A percentile compares a stretch with the other conserved stretches of the same genome.
phyloP scores from a whole-genome alignment of 1,140 invertebrate species.

The Diprion similis region DNA sequence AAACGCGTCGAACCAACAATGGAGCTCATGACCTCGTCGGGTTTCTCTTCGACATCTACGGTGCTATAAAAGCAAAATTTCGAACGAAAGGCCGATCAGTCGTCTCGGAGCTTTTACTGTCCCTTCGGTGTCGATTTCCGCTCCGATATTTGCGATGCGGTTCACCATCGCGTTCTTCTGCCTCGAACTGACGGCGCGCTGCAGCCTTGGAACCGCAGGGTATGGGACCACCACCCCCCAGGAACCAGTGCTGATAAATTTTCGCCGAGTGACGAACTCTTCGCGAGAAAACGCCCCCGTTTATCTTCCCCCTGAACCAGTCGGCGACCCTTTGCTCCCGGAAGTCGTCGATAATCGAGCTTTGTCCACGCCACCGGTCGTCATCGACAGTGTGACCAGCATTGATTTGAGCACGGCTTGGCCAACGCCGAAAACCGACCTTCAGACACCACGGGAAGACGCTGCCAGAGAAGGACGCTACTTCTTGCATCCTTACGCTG shows the following conservation, averaged over 20 bases:
- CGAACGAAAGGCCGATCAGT: not conserved
- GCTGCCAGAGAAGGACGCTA: constrained; percentile 9
- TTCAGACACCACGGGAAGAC: constrained; percentile 20
- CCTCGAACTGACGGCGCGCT: too few relatives aligned
- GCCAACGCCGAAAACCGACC: constrained; percentile 12
- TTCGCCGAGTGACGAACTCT: constrained; percentile 28
- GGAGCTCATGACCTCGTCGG: too few relatives aligned
- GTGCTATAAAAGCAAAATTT: not conserved
- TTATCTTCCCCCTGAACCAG: constrained; percentile 36
- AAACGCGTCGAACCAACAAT: too few relatives aligned
- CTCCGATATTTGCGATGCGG: too few relatives aligned
- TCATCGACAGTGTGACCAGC: constrained; percentile 6
- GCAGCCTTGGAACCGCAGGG: too few relatives aligned
- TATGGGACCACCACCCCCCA: not conserved
- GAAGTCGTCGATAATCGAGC: constrained; percentile 44
- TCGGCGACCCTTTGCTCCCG: constrained; percentile 30
- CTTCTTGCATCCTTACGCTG: not conserved
- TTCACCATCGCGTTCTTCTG: too few relatives aligned
- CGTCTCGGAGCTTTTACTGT: not conserved
- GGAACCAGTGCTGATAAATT: constrained; percentile 37
- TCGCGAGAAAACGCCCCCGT: constrained; percentile 20
- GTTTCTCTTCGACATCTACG: too few relatives aligned
- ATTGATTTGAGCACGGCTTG: constrained; percentile 12
- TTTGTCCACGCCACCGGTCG: not conserved
- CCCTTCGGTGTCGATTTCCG: too few relatives aligned